Evolutionary conservation across 2,113 vertebrate genomes (phyloP), one percentile per base, ranked within the genome.

Genomic region (Anoplopoma fimbria): DNA sequence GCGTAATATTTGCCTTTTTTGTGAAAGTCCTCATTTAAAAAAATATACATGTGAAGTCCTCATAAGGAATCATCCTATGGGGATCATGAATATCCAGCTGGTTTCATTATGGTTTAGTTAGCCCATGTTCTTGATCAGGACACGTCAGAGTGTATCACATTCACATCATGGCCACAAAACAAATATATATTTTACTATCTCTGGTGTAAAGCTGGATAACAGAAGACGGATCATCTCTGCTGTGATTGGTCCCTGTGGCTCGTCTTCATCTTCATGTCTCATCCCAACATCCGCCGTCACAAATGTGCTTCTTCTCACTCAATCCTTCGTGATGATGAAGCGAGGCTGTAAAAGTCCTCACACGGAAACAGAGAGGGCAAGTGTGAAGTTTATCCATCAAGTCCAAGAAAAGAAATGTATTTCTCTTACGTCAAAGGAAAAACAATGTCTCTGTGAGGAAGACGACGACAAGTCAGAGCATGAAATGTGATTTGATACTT

Each of bases 301-400:
- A 31, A 82, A 51, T 61, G 55, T 69, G 55, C 71, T 38, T 14
- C 72, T 60, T 42, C 55, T 51, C 53, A 64, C 64, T 63, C 55
- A 55, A 23, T 63, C 64, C 45, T 34, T 27, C 8, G 58, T 4
- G 72, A 70, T 64, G 65, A 63, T 73, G 76, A 57, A 76, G 64
- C 63, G 29, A 19, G 4, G 23, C 81, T n/a, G n/a, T n/a, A n/a
- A n/a, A n/a, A n/a, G n/a, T n/a, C n/a, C n/a, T n/a, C n/a, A n/a
- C n/a, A n/a, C n/a, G n/a, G n/a, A n/a, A n/a, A n/a, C n/a, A n/a
- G n/a, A n/a, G 36, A 8, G 67, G 36, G 36, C n/a, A n/a, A n/a
- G n/a, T 38, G 7, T 6, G 36, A 38, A 38, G 9, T 49, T 31
- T 33, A 69, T 49, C 25, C 2, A 55, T 29, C 55, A 15, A 23